A percentile compares a stretch with the other conserved stretches of the same genome.
These are phyloP conservation scores for Forpus xanthops DNA, from an alignment of 2,797 vertebrate genomes.

Conservation along the genomic window DNA sequence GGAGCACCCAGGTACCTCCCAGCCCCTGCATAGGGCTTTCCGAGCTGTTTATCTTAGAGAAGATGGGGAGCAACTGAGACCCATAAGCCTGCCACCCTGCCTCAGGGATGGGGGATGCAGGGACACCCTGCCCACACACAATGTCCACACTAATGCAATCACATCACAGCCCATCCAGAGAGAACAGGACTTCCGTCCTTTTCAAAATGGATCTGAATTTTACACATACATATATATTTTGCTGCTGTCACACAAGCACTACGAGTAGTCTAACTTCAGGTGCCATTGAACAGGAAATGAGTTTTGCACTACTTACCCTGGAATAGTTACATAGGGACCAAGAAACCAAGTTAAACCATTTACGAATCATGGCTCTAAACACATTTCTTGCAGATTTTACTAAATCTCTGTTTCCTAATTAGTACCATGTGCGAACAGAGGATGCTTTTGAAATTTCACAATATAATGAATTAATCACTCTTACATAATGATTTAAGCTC, in stretches of 20 bases:
- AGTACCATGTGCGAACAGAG: background rate
- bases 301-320: background rate
- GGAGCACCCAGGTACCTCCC: background rate
- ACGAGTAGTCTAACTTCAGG: background rate
- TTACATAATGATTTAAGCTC: background rate
- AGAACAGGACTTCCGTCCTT: background rate
- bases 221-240: background rate
- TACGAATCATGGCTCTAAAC: background rate
- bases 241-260: background rate
- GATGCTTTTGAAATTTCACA: background rate
- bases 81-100: background rate
- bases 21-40: rapidly evolving
- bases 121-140: background rate
- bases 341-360: background rate
- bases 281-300: background rate
- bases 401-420: background rate
- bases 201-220: background rate
- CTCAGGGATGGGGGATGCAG: background rate
- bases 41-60: background rate
- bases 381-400: slow-evolving; percentile 13
- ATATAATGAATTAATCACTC: background rate
- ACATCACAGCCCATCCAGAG: background rate
- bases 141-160: rapidly evolving
- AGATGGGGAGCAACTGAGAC: background rate
- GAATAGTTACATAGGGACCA: background rate